Evolutionary conservation across 2,113 vertebrate species (phyloP).

Genomic region (Murina feae): DNA sequence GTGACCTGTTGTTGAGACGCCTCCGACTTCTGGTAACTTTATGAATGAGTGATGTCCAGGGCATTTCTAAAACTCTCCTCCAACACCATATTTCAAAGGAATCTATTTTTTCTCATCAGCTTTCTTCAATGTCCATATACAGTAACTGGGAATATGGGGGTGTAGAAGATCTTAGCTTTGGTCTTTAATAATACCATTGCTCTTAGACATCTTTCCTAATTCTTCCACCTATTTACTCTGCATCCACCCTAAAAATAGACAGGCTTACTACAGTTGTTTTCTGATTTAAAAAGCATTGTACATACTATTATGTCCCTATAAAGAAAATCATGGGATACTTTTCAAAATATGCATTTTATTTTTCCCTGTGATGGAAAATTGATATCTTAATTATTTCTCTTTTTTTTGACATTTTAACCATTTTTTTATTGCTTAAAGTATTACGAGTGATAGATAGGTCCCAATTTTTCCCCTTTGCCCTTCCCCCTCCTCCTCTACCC

Average conservation of each 20-base stretch:
- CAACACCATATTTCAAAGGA: neutral
- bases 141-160: neutral
- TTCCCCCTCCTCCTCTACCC: too few relatives aligned
- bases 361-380: neutral
- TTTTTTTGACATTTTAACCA: too few relatives aligned
- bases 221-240: neutral
- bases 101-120: neutral
- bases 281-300: neutral
- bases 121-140: neutral
- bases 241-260: neutral
- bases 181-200: neutral
- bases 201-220: neutral
- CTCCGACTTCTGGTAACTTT: neutral
- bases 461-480: too few relatives aligned
- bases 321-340: neutral
- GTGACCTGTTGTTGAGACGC: neutral
- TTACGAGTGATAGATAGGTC: too few relatives aligned
- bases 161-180: neutral
- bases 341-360: neutral
- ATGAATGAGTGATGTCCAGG: too few relatives aligned
- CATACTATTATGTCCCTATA: neutral
- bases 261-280: neutral
- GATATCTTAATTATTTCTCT: neutral
- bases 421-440: too few relatives aligned
- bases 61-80: neutral